A percentile compares a stretch with the other conserved stretches of the same genome.
Conservation (phyloP, 2,888 invertebrate genomes). For the Caradrina clavipalpis region DNA sequence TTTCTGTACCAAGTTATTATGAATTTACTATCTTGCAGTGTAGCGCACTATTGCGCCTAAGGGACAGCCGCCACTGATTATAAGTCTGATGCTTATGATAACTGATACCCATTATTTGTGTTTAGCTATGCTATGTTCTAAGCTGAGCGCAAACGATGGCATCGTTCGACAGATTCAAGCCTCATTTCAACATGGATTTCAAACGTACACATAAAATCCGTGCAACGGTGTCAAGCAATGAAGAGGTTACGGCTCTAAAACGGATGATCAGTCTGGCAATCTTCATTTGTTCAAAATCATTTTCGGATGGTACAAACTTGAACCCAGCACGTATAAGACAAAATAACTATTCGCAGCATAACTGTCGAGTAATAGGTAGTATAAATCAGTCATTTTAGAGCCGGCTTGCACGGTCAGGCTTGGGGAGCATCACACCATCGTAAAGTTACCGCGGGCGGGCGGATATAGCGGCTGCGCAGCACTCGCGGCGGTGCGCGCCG, state of each 20-base stretch:
- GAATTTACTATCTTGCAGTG: too few species aligned
- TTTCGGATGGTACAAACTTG: neutral
- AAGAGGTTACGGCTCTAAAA: constrained; percentile 70
- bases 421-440: constrained; percentile 87
- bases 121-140: constrained; percentile 70
- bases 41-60: too few species aligned
- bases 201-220: constrained; percentile 62
- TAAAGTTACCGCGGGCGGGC: constrained; percentile 89
- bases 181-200: constrained; percentile 31
- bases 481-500: constrained; percentile 80
- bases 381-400: constrained; percentile 64
- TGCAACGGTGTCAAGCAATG: constrained; percentile 68
- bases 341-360: neutral
- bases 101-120: constrained; percentile 63
- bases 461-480: constrained; percentile 89
- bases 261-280: constrained; percentile 26
- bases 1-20: too few species aligned
- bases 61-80: constrained; percentile 6
- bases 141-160: constrained; percentile 70
- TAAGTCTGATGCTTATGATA: constrained; percentile 60
- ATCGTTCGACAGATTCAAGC: constrained; percentile 64
- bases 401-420: constrained; percentile 53
- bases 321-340: neutral
- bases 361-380: neutral
- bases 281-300: neutral